Evolutionary conservation across 2,888 invertebrate species (phyloP), one percentile per base, ranked within the genome.

Genomic region (Dicroscelio sp.): DNA sequence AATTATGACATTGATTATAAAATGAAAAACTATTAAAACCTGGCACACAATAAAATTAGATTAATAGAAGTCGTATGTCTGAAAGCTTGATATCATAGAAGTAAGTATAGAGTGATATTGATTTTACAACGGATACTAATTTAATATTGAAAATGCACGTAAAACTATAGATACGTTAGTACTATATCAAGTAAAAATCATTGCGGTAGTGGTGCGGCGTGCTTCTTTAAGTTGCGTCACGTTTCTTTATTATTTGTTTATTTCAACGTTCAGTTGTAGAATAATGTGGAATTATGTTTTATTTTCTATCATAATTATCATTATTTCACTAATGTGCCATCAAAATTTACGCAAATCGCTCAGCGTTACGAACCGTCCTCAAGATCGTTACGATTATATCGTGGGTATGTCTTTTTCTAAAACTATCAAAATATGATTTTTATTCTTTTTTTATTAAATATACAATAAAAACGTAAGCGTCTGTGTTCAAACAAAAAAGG

Each of bases 351-450:
- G 82, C 33, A 92, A 91, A 38, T 96, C 96, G 6, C 75, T 91
- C 20, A 96, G 96, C 87, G 88, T 96, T 35, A 94, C 96, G 67
- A 94, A 95, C 86, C 88, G 94, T 82, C 95, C 96, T 1, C 90
- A 95, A 31, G 90, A 91, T 58, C 92, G 93, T 58, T 96, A 96
- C 89, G 96, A 96, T 93, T 96, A 96, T 90, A 95, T 96, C 60
- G 92, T 96, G 17, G 96, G 96, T 96, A 86, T 95, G 96, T 87
- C 73, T 17, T 12, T 27, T 31, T n/a, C 25, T 23, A 52, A 60
- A 67, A 60, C 60, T 60, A 1, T 60, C 17, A 65, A 60, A n/a
- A 8, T 23, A 52, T 17, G 23, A n/a, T 52, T 52, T n/a, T 3
- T 52, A 38, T 31, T 48, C 43, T 43, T 60, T 60, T 27, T 25